A percentile compares a stretch with the other conserved stretches of the same genome.
phyloP scores from a whole-genome alignment of 2,797 vertebrate species.

The Echiichthys vipera region DNA sequence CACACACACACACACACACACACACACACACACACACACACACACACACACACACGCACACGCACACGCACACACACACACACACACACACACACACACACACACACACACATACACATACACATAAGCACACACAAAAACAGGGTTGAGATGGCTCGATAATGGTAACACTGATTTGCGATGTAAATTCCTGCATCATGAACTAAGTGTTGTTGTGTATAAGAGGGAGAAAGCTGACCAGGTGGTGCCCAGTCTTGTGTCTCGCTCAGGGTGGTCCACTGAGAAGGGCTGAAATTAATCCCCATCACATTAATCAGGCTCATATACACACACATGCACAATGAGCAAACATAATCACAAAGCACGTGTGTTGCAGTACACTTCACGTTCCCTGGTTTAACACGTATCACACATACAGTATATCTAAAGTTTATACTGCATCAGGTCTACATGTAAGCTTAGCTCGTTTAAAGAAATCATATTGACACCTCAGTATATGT shows the following conservation, averaged over 20 bases:
- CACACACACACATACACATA: no score
- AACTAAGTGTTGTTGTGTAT: constrained; percentile 49
- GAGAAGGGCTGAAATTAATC: constrained; percentile 64
- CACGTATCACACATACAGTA: background rate
- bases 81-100: no score
- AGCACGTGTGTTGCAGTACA: constrained; percentile 32
- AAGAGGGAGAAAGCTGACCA: constrained; percentile 35
- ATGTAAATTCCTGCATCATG: constrained; percentile 56
- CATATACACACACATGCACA: constrained; percentile 35
- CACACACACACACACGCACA: background rate
- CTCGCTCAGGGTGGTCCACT: constrained; percentile 67
- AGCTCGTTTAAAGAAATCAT: background rate
- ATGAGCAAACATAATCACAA: constrained; percentile 42
- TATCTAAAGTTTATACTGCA: no score
- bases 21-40: constrained; percentile 10
- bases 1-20: constrained; percentile 16
- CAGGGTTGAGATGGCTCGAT: background rate
- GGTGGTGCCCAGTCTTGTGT: constrained; percentile 70
- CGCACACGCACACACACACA: background rate
- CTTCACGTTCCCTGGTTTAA: constrained; percentile 15
- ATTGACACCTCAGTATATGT: background rate
- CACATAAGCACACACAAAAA: no score
- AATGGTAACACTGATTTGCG: constrained; percentile 30
- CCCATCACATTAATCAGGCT: constrained; percentile 65
- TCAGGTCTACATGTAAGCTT: background rate